Evolutionary conservation across 2,888 invertebrate genomes (phyloP).

Genomic region (Lycaena phlaeas): DNA sequence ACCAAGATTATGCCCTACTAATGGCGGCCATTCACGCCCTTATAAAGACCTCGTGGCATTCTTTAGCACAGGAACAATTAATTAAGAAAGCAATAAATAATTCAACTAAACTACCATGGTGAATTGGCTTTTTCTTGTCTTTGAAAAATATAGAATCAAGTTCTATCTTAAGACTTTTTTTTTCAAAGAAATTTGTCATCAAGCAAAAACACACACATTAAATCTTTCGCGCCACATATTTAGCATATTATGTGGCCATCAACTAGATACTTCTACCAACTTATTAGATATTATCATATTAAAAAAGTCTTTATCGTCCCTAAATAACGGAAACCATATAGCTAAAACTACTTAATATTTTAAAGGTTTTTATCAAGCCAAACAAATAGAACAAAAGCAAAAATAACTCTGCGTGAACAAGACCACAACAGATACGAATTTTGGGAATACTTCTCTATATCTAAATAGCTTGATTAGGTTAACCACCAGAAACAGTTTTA

Average conservation of each 20-base stretch:
- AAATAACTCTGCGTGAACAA: too few relatives aligned
- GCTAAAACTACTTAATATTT: too few relatives aligned
- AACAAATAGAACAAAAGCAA: too few relatives aligned
- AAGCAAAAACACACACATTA: too few relatives aligned
- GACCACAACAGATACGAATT: too few relatives aligned
- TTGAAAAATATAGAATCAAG: neutral
- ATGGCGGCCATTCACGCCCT: conserved; percentile 20
- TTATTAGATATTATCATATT: too few relatives aligned
- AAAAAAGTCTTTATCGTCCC: too few relatives aligned
- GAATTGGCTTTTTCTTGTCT: neutral
- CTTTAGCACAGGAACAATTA: conserved; percentile 9
- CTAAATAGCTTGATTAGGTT: neutral
- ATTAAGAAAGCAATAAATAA: neutral
- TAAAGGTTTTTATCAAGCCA: too few relatives aligned
- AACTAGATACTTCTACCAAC: too few relatives aligned
- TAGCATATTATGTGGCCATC: neutral
- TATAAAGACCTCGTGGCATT: conserved; percentile 5
- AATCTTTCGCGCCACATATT: neutral
- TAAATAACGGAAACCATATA: too few relatives aligned
- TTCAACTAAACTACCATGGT: neutral
- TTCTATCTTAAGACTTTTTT: neutral
- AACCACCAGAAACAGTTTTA: neutral
- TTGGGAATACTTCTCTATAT: neutral
- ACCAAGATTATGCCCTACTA: conserved; percentile 36
- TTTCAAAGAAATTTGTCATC: too few relatives aligned